Conservation (phyloP, 2,888 invertebrate species). For the Diarsia brunnea region DNA sequence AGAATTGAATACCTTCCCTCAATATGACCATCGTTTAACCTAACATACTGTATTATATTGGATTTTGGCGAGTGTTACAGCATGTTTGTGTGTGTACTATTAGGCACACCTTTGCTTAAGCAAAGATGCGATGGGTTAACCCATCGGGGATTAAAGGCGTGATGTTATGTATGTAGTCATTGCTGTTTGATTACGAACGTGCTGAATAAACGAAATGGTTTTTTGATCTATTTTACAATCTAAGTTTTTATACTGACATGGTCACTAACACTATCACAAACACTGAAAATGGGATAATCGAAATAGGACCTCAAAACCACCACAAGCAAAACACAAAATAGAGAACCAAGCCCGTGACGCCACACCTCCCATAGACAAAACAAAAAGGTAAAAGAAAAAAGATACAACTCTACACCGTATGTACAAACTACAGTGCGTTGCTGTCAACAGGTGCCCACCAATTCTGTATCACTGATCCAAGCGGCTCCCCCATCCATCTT, state of each 20-base stretch:
- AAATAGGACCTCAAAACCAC: conserved; percentile 23
- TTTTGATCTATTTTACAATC: neutral
- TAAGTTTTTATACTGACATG: no score
- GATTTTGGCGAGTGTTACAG: neutral
- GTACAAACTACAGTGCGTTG: conserved; percentile 71
- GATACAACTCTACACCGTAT: conserved; percentile 70
- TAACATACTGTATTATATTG: no score
- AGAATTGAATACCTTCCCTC: no score
- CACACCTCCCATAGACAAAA: conserved; percentile 55
- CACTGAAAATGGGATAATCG: no score
- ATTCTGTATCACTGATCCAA: conserved; percentile 89
- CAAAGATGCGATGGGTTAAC: no score
- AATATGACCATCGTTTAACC: no score
- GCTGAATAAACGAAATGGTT: neutral
- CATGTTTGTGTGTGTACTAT: no score
- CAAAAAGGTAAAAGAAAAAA: conserved; percentile 60
- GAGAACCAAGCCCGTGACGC: conserved; percentile 42
- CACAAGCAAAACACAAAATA: conserved; percentile 26
- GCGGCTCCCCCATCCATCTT: conserved; percentile 85
- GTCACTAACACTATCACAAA: no score
- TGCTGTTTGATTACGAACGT: no score
- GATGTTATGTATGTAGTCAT: no score
- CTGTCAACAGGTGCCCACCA: conserved; percentile 84
- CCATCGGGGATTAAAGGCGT: no score
- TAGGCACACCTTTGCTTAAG: no score